A percentile compares a stretch with the other conserved stretches of the same genome.
Evolutionary conservation across 64 coral and sea anemone genomes (phyloP).

Genomic region (Porites lutea): DNA sequence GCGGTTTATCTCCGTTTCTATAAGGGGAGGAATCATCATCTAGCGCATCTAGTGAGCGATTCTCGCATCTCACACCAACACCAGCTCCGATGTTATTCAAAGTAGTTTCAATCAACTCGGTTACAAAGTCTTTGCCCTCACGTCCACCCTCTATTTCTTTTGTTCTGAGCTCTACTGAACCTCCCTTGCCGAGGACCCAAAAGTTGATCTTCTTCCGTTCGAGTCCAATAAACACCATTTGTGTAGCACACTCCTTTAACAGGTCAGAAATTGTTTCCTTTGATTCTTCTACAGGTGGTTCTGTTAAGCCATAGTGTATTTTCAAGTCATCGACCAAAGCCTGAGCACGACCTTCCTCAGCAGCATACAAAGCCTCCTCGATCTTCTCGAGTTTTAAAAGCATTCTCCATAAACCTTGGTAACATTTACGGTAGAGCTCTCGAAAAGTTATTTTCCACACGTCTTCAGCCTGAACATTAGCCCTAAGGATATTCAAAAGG

Average conservation of each 20-base stretch:
- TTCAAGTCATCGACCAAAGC: background rate
- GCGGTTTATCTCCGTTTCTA: background rate
- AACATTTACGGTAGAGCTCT: background rate
- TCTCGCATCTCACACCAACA: background rate
- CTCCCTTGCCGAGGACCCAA: background rate
- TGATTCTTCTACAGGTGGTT: background rate
- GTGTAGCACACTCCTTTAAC: background rate
- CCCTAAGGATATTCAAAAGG: background rate
- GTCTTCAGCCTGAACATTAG: background rate
- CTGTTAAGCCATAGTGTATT: background rate
- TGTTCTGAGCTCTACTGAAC: background rate
- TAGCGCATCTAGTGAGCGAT: background rate
- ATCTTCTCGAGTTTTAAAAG: background rate
- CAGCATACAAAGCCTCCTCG: background rate
- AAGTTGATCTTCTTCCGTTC: background rate
- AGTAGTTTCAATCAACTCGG: background rate
- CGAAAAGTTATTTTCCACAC: slow-evolving; percentile 9
- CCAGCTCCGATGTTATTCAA: background rate
- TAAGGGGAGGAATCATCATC: background rate
- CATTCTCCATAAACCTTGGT: background rate
- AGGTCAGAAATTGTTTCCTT: background rate
- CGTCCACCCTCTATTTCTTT: background rate
- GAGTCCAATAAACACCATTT: background rate
- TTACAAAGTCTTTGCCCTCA: background rate
- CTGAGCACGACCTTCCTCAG: slow-evolving; percentile 18